These are phyloP conservation scores for Amphiprion clarkii DNA, from an alignment of 2,797 vertebrate species.

Conservation along the genomic window DNA sequence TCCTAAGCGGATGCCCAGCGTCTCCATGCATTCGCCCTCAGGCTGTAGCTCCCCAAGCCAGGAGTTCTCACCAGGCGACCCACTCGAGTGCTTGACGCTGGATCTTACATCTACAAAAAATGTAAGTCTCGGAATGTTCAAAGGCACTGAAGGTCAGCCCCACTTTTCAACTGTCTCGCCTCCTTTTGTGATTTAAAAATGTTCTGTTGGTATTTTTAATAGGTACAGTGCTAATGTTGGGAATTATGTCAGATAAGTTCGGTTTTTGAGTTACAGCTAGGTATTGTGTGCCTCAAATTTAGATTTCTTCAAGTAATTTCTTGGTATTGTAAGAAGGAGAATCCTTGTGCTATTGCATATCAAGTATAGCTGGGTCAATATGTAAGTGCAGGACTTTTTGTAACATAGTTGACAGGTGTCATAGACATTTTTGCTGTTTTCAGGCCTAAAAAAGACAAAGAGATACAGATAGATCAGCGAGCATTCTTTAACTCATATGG, in stretches of 20 bases:
- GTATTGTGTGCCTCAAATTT: not conserved
- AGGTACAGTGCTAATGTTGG: too few species aligned
- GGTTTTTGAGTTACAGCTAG: too few species aligned
- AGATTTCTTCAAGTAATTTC: not conserved
- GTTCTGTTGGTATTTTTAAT: not conserved
- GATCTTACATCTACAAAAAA: conserved; percentile 83
- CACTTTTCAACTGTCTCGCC: not conserved
- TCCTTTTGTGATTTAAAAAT: not conserved
- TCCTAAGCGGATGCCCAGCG: conserved; percentile 87
- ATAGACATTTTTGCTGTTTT: too few species aligned
- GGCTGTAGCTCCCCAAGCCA: conserved; percentile 89
- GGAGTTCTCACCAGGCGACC: conserved; percentile 90
- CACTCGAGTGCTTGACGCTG: conserved; percentile 85
- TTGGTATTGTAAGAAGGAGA: not conserved
- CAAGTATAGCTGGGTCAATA: not conserved
- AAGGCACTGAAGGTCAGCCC: not conserved
- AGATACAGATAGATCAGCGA: too few species aligned
- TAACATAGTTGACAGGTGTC: too few species aligned
- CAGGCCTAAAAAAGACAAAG: too few species aligned
- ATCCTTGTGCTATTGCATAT: not conserved
- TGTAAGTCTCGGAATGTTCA: conserved; percentile 60
- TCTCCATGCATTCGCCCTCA: conserved; percentile 89
- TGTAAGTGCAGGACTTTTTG: too few species aligned
- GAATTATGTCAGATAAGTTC: too few species aligned
- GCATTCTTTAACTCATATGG: too few species aligned